Evolutionary conservation across 2,888 invertebrate species (phyloP), one percentile per base, ranked within the genome.

Genomic region (Cenopis cana): DNA sequence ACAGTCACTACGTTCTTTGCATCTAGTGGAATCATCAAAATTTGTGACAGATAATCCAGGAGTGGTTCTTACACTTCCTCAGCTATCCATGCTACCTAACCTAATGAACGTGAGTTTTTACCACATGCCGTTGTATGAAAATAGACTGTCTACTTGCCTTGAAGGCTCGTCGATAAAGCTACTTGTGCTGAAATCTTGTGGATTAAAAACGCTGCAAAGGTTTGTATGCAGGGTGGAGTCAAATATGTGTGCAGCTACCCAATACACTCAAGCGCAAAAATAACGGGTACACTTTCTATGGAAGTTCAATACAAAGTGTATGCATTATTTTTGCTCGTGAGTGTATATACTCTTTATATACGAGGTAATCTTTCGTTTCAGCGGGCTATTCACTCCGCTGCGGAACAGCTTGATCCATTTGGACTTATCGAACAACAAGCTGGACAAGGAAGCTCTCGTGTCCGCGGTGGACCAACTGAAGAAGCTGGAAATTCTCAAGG

Each of bases 321-420:
- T 24, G 24, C 24, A n/a, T n/a, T n/a, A n/a, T n/a, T n/a, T n/a
- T n/a, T n/a, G 24, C 24, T 24, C 2, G 2, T 24, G 24, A 24
- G 2, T 24, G 24, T 24, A 33, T 0, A 0, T 29, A 56, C 11
- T n/a, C 9, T 55, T 9, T 57, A 59, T 3, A 18, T 14, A 14
- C 38, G 12, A 38, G 20, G 4, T n/a, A 2, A 46, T 50, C 4
- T 50, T 18, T 29, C 29, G 18, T 67, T 67, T 49, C 67, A 67
- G 67, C 17, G 57, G 57, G 11, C 29, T 57, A 11, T 67, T 67
- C 8, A 57, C 67, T 36, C 20, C 49, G 20, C 57, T 67, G 18
- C 36, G n/a, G 8, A 20, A 46, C 46, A 46, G 20, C 49, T 38
- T 67, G 67, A 20, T 6, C 20, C 14, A 33, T 9, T 46, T 67